A percentile compares a stretch with the other conserved stretches of the same genome.
phyloP scores from a whole-genome alignment of 1,140 invertebrate genomes.

The Sitodiplosis mosellana region DNA sequence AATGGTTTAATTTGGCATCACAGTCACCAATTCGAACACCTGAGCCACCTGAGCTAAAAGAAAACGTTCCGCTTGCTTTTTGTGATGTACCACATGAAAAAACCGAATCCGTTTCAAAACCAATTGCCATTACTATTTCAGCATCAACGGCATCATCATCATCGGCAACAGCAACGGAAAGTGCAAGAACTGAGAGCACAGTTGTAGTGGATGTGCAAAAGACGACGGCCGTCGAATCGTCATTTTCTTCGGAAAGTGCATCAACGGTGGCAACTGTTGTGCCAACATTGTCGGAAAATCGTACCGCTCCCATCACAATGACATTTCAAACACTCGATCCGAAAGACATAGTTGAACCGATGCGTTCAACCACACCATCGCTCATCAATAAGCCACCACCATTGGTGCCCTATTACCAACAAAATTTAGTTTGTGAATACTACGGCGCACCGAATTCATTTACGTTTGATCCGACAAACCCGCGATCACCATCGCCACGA shows the following conservation, averaged over 20 bases:
- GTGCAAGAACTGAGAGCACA: slow-evolving; percentile 4
- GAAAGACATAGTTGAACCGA: slow-evolving; percentile 25
- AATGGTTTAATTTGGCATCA: slow-evolving; percentile 33
- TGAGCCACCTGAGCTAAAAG: slow-evolving; percentile 24
- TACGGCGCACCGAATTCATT: slow-evolving; percentile 31
- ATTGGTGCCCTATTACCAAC: slow-evolving; percentile 43
- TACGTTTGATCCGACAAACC: slow-evolving; percentile 27
- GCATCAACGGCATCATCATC: slow-evolving; percentile 5
- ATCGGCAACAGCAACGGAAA: slow-evolving; percentile 11
- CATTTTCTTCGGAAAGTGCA: not conserved
- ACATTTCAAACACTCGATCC: slow-evolving; percentile 33
- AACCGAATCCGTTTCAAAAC: not conserved
- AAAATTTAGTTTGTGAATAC: slow-evolving; percentile 39
- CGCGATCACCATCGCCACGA: slow-evolving; percentile 30
- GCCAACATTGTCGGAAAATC: slow-evolving; percentile 5
- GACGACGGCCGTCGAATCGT: not conserved
- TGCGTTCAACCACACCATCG: slow-evolving; percentile 35
- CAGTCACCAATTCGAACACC: slow-evolving; percentile 30
- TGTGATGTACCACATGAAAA: slow-evolving; percentile 16
- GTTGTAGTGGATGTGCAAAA: not conserved
- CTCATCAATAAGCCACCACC: slow-evolving; percentile 43
- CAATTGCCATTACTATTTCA: slow-evolving; percentile 1
- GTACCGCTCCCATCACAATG: slow-evolving; percentile 21
- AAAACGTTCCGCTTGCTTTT: slow-evolving; percentile 23
- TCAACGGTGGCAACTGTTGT: slow-evolving; percentile 2